These are phyloP conservation scores for Platyscapa corneri DNA, from an alignment of 1,140 invertebrate genomes.

Conservation along the genomic window DNA sequence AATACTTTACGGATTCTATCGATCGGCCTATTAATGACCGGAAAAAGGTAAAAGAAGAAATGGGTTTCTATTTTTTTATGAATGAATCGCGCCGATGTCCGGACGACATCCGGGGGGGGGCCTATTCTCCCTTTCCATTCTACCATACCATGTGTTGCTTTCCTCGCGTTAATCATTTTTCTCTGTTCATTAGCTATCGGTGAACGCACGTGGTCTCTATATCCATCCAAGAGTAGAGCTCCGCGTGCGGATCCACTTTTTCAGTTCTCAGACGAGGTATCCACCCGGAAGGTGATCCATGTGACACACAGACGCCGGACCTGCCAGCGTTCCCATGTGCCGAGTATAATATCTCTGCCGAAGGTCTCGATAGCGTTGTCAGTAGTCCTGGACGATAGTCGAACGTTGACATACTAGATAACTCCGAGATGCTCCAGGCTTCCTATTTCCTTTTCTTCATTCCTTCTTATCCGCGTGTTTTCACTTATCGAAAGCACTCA, in stretches of 20 bases:
- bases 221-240: background rate
- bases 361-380: slow-evolving; percentile 46
- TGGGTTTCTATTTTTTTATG: slow-evolving; percentile 41
- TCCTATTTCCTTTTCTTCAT: background rate
- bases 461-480: background rate
- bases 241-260: slow-evolving; percentile 1
- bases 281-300: slow-evolving; percentile 53
- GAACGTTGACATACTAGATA: slow-evolving; percentile 45
- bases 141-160: background rate
- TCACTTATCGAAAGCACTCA: slow-evolving; percentile 38
- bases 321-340: slow-evolving; percentile 53
- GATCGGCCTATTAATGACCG: slow-evolving; percentile 19
- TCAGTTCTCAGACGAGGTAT: slow-evolving; percentile 52
- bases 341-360: slow-evolving; percentile 18
- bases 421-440: slow-evolving; percentile 6
- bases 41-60: background rate
- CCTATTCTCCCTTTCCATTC: background rate
- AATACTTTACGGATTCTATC: slow-evolving; percentile 22
- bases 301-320: slow-evolving; percentile 54
- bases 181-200: slow-evolving; percentile 39
- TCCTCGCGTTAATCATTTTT: slow-evolving; percentile 49
- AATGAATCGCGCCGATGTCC: slow-evolving; percentile 33
- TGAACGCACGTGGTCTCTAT: background rate
- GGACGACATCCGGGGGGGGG: slow-evolving; percentile 40
- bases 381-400: slow-evolving; percentile 43